A percentile compares a stretch with the other conserved stretches of the same genome.
These are phyloP conservation scores for Poeciliopsis prolifica DNA, from an alignment of 2,113 vertebrate species.

Conservation along the genomic window DNA sequence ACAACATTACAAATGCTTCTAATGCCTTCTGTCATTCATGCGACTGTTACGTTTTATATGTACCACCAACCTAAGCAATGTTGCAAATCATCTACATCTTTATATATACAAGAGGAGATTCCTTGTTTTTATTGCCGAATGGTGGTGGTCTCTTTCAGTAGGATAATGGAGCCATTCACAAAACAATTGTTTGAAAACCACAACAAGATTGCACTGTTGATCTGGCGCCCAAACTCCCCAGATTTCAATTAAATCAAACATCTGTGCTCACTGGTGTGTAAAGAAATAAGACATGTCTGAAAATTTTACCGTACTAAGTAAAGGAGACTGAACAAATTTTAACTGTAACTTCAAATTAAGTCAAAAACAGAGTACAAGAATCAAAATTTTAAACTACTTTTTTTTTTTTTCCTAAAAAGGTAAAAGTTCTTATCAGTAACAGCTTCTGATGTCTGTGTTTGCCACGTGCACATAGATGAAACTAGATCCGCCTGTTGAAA, in stretches of 20 bases:
- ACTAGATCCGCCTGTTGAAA: slow-evolving; percentile 63
- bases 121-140: neutral
- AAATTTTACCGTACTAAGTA: neutral
- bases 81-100: neutral
- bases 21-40: neutral
- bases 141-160: neutral
- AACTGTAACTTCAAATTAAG: neutral
- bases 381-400: slow-evolving; percentile 7
- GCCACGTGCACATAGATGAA: slow-evolving; percentile 33
- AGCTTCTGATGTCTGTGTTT: slow-evolving; percentile 29
- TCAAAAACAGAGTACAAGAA: neutral
- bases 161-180: too few relatives aligned
- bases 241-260: too few relatives aligned
- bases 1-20: too few relatives aligned
- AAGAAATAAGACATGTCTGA: too few relatives aligned
- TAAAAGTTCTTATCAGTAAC: neutral
- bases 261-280: too few relatives aligned
- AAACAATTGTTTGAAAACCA: too few relatives aligned
- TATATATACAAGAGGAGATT: neutral
- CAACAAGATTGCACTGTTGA: too few relatives aligned
- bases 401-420: neutral
- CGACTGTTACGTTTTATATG: neutral
- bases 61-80: neutral
- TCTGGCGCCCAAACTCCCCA: too few relatives aligned
- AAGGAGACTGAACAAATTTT: neutral